Base-by-base conservation (phyloP, 2,797 vertebrate genomes). In the Lepilemur ruficaudatus region DNA sequence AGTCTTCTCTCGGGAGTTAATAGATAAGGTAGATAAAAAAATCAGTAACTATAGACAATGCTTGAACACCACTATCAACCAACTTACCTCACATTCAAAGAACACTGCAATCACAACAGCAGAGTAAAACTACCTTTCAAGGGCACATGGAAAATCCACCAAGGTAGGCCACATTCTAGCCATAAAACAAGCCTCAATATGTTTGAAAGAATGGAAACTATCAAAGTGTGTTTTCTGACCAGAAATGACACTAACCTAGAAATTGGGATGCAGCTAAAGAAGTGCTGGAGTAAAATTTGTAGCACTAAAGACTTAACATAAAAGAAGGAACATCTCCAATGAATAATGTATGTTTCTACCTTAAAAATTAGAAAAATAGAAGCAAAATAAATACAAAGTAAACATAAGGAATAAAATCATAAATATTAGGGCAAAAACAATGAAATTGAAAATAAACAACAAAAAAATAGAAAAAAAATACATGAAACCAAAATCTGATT, bases 231-330 rank as follows among this genome's bases (percentile, higher is more conserved):
- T 52, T 89, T 32, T 80, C 9, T 84, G 25, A 90, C 0, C 3
- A 72, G 9, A 87, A 87, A 84, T 87, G 28, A 18, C 70, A 38
- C 15, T 70, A 70, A 86, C 69, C 41, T 41, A 92, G 11, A 94
- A 89, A 78, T 59, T 82, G 35, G 4, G 35, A 69, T 41, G 55
- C 10, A 28, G 14, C 35, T 55, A 81, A 61, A 69, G 18, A 32
- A 88, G 38, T 78, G 43, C 13, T 59, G 76, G 23, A 50, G 7
- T 72, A 3, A 69, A 57, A 57, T 55, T 52, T 43, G 23, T 23
- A 76, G 23, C 10, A 67, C 48, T 81, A 72, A 91, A 84, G 41
- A 22, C 13, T 41, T 76, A 59, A 35, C 63, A 35, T 20, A 22
- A 38, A 52, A 80, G 38, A 32, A 91, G 43, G 61, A 46, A 73